Conservation (phyloP, 2,113 vertebrate species). For the Pyrgilauda ruficollis region DNA sequence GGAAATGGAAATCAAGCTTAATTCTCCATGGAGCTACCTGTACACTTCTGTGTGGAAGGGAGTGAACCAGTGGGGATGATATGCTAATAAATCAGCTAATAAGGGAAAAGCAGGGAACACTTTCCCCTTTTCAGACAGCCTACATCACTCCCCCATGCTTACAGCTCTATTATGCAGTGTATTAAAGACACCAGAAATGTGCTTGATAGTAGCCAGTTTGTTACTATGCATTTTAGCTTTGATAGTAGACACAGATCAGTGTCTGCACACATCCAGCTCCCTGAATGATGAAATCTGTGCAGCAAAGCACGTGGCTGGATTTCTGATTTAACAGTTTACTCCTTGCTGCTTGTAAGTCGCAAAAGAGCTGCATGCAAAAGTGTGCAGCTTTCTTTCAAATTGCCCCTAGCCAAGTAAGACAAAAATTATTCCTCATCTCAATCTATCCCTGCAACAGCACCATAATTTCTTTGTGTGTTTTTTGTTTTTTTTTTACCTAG, state of each 20-base stretch:
- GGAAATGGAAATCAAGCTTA: neutral
- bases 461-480: neutral
- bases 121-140: neutral
- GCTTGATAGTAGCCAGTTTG: neutral
- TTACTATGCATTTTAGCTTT: neutral
- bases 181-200: neutral
- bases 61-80: neutral
- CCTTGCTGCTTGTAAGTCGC: neutral
- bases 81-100: constrained; percentile 22
- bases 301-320: neutral
- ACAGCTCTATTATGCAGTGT: neutral
- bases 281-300: neutral
- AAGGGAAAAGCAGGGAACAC: neutral
- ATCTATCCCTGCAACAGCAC: neutral
- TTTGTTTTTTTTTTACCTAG: neutral
- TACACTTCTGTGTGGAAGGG: neutral
- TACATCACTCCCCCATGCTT: neutral
- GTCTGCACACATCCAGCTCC: constrained; percentile 23
- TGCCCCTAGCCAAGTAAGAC: neutral
- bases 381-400: neutral
- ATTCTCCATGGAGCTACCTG: neutral
- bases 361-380: neutral
- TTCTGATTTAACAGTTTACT: constrained; percentile 30
- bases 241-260: neutral
- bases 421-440: neutral